A percentile compares a stretch with the other conserved stretches of the same genome.
Conservation (phyloP, 2,113 vertebrate genomes). For the Gila orcuttii region DNA sequence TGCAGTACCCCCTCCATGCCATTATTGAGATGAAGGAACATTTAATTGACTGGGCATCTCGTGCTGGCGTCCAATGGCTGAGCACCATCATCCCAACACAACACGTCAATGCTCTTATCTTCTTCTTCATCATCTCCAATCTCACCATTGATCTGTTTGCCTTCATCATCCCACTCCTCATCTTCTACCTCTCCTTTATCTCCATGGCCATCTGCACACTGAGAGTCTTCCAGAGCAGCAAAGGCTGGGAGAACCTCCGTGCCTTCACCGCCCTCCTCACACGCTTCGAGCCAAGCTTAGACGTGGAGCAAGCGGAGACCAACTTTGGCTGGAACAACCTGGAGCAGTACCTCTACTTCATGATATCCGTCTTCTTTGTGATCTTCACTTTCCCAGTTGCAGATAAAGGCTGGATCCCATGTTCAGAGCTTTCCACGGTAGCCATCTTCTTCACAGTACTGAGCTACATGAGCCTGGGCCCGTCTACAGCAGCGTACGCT, state of each 20-base stretch:
- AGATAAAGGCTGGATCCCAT: slow-evolving; percentile 91
- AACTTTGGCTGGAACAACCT: slow-evolving; percentile 97
- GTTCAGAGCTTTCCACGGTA: slow-evolving; percentile 90
- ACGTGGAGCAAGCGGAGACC: slow-evolving; percentile 93
- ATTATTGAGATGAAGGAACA: slow-evolving; percentile 91
- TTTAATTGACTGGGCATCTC: slow-evolving; percentile 91
- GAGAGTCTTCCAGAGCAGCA: slow-evolving; percentile 92
- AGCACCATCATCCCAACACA: slow-evolving; percentile 93
- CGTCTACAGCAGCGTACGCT: slow-evolving; percentile 83
- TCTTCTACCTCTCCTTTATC: slow-evolving; percentile 96
- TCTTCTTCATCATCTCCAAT: slow-evolving; percentile 98
- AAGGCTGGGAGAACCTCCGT: slow-evolving; percentile 94
- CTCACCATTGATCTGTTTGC: slow-evolving; percentile 94
- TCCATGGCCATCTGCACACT: slow-evolving; percentile 98
- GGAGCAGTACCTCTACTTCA: slow-evolving; percentile 91
- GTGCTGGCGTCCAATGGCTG: slow-evolving; percentile 95
- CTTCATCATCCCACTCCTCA: slow-evolving; percentile 88
- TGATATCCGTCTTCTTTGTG: slow-evolving; percentile 91
- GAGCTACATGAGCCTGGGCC: slow-evolving; percentile 90
- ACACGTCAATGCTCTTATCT: slow-evolving; percentile 94
- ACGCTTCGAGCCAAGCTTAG: slow-evolving; percentile 89
- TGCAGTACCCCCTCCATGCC: slow-evolving; percentile 88
- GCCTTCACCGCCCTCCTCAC: slow-evolving; percentile 87
- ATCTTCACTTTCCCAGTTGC: slow-evolving; percentile 95
- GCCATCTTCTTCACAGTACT: slow-evolving; percentile 89